A percentile compares a stretch with the other conserved stretches of the same genome.
Conservation (phyloP, 1,140 invertebrate species). For the Hestina assimilis region DNA sequence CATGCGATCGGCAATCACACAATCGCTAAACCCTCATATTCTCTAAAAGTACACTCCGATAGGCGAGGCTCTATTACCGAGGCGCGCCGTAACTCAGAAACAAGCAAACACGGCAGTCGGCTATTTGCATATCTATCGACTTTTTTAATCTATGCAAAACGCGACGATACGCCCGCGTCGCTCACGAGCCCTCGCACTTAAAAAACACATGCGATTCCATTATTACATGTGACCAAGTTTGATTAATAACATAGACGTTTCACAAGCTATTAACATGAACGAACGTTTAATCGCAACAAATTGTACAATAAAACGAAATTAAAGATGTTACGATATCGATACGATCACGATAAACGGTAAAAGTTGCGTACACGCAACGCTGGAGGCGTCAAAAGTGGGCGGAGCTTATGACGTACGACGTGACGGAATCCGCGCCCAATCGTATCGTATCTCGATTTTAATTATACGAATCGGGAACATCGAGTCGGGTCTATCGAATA, state of each 20-base stretch:
- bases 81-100: constrained; percentile 66
- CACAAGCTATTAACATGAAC: background rate
- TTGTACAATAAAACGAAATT: constrained; percentile 30
- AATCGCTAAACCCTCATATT: constrained; percentile 17
- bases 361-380: constrained; percentile 65
- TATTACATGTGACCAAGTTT: constrained; percentile 41
- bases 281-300: constrained; percentile 23
- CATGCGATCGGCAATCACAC: constrained; percentile 18
- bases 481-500: constrained; percentile 62
- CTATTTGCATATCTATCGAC: constrained; percentile 72
- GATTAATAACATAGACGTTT: constrained; percentile 43
- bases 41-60: constrained; percentile 40
- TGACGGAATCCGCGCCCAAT: constrained; percentile 69
- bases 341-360: constrained; percentile 50
- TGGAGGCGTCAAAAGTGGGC: constrained; percentile 72
- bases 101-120: constrained; percentile 65
- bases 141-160: constrained; percentile 78
- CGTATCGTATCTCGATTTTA: constrained; percentile 70
- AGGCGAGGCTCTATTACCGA: constrained; percentile 41
- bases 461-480: constrained; percentile 73
- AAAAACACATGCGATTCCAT: constrained; percentile 59
- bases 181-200: constrained; percentile 43
- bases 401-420: constrained; percentile 61
- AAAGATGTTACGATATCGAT: constrained; percentile 36
- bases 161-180: constrained; percentile 60